These are phyloP conservation scores for Dryomyza anilis DNA, from an alignment of 2,888 invertebrate species.

Conservation along the genomic window DNA sequence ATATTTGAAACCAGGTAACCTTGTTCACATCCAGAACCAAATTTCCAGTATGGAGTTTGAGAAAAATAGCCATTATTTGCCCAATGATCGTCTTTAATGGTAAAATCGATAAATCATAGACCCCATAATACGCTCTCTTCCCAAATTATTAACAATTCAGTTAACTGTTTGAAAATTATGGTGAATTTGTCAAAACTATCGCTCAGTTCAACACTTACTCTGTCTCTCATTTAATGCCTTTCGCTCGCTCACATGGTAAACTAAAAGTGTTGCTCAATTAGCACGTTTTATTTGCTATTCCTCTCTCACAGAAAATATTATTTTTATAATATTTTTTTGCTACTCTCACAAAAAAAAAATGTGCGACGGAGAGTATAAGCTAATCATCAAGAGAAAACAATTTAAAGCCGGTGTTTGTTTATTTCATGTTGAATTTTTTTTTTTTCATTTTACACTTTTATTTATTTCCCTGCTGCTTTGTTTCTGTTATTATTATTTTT, in stretches of 20 bases:
- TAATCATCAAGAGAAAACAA: not conserved
- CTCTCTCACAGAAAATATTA: not conserved
- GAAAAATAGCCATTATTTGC: no score
- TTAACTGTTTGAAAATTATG: no score
- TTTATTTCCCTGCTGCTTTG: not conserved
- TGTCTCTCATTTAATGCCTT: not conserved
- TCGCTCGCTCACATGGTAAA: not conserved
- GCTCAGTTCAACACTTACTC: not conserved
- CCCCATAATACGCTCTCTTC: no score
- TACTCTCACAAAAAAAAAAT: no score
- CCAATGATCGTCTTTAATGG: no score
- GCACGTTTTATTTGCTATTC: no score
- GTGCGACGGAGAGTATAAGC: not conserved
- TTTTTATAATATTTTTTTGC: not conserved
- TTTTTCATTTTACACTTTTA: not conserved
- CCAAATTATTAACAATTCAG: no score
- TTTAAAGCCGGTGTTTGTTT: conserved; percentile 20
- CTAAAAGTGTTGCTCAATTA: no score
- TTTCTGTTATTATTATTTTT: not conserved
- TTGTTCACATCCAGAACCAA: no score
- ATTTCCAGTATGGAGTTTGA: no score
- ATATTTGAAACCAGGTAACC: no score
- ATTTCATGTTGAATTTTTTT: not conserved
- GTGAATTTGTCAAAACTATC: not conserved
- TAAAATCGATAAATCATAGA: no score